These are phyloP conservation scores for Hesperia comma DNA, from an alignment of 2,888 invertebrate genomes.

Conservation along the genomic window DNA sequence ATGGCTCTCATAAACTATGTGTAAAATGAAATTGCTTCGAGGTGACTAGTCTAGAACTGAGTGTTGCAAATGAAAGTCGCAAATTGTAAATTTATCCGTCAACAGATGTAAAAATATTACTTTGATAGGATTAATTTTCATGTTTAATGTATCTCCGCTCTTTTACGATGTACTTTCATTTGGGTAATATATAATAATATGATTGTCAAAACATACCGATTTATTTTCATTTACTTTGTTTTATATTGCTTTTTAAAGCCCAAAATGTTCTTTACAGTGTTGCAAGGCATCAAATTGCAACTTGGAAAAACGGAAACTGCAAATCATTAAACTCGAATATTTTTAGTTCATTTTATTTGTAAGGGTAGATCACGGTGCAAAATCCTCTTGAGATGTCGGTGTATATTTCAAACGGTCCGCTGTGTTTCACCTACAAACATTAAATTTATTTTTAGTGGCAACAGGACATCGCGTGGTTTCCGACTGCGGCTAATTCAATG, in stretches of 20 bases:
- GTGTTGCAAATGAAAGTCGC: neutral
- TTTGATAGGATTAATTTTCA: no score
- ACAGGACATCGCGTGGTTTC: conserved; percentile 70
- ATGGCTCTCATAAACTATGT: conserved; percentile 19
- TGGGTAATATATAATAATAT: no score
- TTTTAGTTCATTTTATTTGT: conserved; percentile 11
- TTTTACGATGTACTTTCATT: no score
- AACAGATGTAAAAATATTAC: no score
- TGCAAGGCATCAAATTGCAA: neutral
- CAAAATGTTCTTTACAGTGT: neutral
- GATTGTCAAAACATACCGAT: neutral
- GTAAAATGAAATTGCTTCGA: conserved; percentile 13
- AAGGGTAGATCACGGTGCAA: conserved; percentile 16
- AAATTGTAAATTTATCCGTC: neutral
- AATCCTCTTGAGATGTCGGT: conserved; percentile 22
- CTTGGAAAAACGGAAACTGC: neutral
- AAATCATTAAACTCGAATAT: neutral
- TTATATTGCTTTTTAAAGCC: neutral
- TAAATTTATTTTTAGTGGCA: conserved; percentile 62
- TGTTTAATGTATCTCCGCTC: no score
- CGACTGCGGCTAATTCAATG: conserved; percentile 59
- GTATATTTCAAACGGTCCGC: conserved; percentile 27
- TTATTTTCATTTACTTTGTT: neutral
- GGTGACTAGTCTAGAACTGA: neutral
- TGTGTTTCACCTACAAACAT: conserved; percentile 27